A percentile compares a stretch with the other conserved stretches of the same genome.
Conservation (phyloP, 2,797 vertebrate genomes). For the Rhinogobio ventralis region DNA sequence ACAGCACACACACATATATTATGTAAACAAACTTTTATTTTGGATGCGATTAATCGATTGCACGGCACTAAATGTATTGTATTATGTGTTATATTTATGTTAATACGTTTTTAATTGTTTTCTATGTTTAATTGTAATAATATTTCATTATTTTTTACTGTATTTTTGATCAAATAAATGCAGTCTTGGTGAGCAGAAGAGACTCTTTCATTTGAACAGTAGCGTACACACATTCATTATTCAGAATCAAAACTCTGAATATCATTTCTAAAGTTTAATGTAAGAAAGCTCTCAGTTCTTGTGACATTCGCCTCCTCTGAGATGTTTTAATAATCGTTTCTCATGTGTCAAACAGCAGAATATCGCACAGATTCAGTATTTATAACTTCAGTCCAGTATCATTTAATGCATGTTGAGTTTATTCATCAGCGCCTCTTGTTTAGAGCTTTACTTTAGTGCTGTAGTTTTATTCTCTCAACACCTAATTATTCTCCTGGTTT, state of each 20-base stretch:
- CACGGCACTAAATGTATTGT: too few relatives aligned
- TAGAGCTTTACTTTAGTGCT: neutral
- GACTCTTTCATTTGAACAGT: neutral
- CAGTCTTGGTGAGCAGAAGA: neutral
- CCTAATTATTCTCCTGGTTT: constrained; percentile 6
- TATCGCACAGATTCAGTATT: neutral
- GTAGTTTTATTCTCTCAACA: constrained; percentile 16
- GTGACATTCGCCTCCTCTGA: neutral
- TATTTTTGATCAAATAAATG: neutral
- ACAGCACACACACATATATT: too few relatives aligned
- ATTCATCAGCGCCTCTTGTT: constrained; percentile 18
- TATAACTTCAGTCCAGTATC: neutral
- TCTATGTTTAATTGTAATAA: too few relatives aligned
- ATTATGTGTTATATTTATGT: too few relatives aligned
- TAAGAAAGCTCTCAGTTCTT: neutral
- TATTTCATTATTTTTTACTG: neutral
- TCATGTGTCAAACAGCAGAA: too few relatives aligned
- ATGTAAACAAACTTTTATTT: too few relatives aligned
- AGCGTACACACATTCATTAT: too few relatives aligned
- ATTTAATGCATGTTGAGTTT: constrained; percentile 9
- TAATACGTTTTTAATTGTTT: too few relatives aligned
- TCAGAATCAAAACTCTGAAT: neutral
- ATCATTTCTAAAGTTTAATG: neutral
- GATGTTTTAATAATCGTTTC: neutral
- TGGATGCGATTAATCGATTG: too few relatives aligned